These are phyloP conservation scores for Isurus oxyrinchus DNA, from an alignment of 2,113 vertebrate species.

Conservation along the genomic window DNA sequence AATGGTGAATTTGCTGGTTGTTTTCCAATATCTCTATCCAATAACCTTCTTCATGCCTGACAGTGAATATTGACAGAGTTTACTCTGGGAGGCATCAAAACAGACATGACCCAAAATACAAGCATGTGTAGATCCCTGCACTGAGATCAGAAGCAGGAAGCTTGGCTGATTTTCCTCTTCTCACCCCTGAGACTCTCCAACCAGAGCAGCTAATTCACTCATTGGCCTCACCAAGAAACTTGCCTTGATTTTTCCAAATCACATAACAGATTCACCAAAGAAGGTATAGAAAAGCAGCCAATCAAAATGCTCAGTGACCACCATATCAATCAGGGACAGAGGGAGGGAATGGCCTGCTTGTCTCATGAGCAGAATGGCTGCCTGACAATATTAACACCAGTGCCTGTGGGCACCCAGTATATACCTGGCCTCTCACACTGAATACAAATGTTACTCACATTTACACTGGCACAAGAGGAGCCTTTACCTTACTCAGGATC, in stretches of 20 bases:
- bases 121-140: not conserved
- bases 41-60: not conserved
- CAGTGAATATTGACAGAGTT: not conserved
- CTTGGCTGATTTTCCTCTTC: not conserved
- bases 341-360: not conserved
- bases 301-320: not conserved
- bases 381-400: not conserved
- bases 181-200: not conserved
- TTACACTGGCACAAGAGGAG: not conserved
- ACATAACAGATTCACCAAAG: not conserved
- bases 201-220: not conserved
- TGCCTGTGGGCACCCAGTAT: not conserved
- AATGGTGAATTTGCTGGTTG: not conserved
- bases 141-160: not conserved
- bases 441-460: not conserved
- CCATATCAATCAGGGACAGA: not conserved
- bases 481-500: slow-evolving; percentile 83
- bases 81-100: not conserved
- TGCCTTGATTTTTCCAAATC: not conserved
- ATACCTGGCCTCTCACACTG: not conserved
- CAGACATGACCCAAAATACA: not conserved
- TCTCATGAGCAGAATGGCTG: not conserved
- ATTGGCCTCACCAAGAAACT: not conserved
- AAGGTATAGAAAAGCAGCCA: not conserved
- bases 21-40: not conserved